A percentile compares a stretch with the other conserved stretches of the same genome.
Evolutionary conservation across 1,140 invertebrate species (phyloP).

Genomic region (Drosophila subobscura): DNA sequence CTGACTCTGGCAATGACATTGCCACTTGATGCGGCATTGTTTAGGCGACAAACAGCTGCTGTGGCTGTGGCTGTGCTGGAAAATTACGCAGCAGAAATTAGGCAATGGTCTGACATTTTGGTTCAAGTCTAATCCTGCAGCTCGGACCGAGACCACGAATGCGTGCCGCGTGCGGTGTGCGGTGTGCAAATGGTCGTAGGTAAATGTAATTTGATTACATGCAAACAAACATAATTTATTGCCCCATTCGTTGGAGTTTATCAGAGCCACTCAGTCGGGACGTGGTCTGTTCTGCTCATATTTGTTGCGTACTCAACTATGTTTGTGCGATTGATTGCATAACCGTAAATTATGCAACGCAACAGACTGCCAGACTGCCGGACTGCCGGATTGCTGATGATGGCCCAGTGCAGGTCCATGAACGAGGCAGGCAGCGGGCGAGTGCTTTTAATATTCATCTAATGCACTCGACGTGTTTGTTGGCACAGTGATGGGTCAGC

Average conservation of each 20-base stretch:
- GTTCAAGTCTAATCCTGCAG: background rate
- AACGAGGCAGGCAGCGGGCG: constrained; percentile 23
- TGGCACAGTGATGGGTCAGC: constrained; percentile 2
- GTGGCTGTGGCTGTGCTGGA: constrained; percentile 1
- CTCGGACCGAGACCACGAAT: background rate
- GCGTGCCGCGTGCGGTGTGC: background rate
- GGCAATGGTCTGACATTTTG: constrained; percentile 20
- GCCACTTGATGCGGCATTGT: constrained; percentile 59
- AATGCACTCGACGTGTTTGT: constrained; percentile 67
- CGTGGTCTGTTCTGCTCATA: constrained; percentile 27
- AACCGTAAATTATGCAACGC: constrained; percentile 63
- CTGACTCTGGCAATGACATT: constrained; percentile 54
- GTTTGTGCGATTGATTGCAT: constrained; percentile 51
- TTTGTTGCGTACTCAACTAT: constrained; percentile 40
- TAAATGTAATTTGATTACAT: constrained; percentile 41
- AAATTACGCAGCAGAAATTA: constrained; percentile 71
- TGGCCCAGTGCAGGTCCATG: constrained; percentile 37
- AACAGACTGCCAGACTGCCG: constrained; percentile 30
- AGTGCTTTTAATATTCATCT: constrained; percentile 79
- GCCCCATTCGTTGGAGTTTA: constrained; percentile 14
- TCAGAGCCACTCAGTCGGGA: constrained; percentile 24
- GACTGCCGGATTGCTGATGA: constrained; percentile 11
- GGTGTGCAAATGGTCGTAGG: constrained; percentile 2
- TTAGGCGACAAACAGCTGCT: constrained; percentile 6
- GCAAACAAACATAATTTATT: constrained; percentile 50